phyloP scores from a whole-genome alignment of 2,113 vertebrate genomes.

The Brevimyrus niger region DNA sequence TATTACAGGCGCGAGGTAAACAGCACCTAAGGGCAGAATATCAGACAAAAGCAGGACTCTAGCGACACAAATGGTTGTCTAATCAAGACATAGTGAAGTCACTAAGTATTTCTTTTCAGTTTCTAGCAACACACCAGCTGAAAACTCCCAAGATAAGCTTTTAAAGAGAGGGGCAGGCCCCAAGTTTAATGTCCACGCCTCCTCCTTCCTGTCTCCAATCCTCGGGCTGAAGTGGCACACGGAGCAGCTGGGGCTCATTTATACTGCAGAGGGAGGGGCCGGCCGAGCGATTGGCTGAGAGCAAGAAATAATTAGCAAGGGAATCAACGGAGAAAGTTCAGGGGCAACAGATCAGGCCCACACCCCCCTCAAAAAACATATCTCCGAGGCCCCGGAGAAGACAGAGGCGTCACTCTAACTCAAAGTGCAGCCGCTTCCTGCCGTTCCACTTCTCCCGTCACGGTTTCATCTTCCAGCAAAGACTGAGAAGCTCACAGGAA shows the following conservation, averaged over 20 bases:
- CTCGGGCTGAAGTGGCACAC: conserved; percentile 9
- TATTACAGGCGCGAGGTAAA: background rate
- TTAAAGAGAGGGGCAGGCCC: background rate
- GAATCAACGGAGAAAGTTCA: conserved; percentile 29
- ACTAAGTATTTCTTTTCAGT: background rate
- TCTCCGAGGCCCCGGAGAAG: background rate
- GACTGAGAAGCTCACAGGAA: background rate
- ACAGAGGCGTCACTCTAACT: background rate
- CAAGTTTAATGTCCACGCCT: background rate
- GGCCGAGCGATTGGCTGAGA: conserved; percentile 19
- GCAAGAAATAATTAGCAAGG: conserved; percentile 28
- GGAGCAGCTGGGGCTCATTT: conserved; percentile 43
- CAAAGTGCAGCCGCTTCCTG: background rate
- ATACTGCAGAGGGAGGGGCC: conserved; percentile 32
- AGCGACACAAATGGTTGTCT: background rate
- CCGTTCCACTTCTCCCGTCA: background rate
- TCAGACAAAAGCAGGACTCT: background rate
- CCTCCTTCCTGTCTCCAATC: background rate
- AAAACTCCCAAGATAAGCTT: background rate
- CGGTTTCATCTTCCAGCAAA: background rate
- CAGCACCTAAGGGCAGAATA: background rate
- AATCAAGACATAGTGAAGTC: background rate
- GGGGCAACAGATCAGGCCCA: conserved; percentile 10
- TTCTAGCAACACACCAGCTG: background rate
- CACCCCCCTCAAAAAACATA: background rate